Evolutionary conservation across 2,797 vertebrate genomes (phyloP).

Genomic region (Parauchenoglanis ngamensis): DNA sequence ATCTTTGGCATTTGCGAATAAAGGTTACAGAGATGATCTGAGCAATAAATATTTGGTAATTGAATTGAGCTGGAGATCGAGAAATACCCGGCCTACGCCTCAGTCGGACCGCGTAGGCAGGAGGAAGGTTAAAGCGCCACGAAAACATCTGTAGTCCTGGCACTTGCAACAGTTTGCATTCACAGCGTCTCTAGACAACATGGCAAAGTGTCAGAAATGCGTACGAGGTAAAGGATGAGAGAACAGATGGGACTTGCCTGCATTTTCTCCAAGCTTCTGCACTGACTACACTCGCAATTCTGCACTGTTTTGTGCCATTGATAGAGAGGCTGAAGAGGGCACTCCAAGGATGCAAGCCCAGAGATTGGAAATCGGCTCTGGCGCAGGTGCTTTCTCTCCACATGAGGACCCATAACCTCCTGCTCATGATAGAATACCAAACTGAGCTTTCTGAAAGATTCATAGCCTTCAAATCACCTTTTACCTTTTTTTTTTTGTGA

Average conservation of each 20-base stretch:
- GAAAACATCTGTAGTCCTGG: conserved; percentile 5
- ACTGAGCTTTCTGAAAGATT: neutral
- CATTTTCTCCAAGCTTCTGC: neutral
- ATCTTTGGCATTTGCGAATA: conserved; percentile 1
- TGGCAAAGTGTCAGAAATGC: conserved; percentile 23
- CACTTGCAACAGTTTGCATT: conserved; percentile 23
- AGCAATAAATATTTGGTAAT: conserved; percentile 35
- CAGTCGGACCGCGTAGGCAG: conserved; percentile 3
- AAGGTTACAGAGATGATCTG: conserved; percentile 10
- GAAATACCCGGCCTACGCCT: neutral
- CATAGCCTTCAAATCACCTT: neutral
- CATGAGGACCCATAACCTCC: conserved; percentile 17
- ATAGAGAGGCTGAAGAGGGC: conserved; percentile 17
- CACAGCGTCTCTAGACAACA: neutral
- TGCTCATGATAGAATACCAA: neutral
- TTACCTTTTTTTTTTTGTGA: neutral
- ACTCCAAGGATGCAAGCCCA: conserved; percentile 18
- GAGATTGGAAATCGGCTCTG: conserved; percentile 7
- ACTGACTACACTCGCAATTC: neutral
- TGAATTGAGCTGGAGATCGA: conserved; percentile 24
- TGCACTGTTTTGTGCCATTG: conserved; percentile 9
- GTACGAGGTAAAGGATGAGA: neutral
- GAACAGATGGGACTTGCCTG: conserved; percentile 21
- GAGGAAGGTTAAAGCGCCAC: neutral
- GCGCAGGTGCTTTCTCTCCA: conserved; percentile 18